These are phyloP conservation scores for Penaeus chinensis DNA, from an alignment of 1,140 invertebrate genomes.

Conservation along the genomic window DNA sequence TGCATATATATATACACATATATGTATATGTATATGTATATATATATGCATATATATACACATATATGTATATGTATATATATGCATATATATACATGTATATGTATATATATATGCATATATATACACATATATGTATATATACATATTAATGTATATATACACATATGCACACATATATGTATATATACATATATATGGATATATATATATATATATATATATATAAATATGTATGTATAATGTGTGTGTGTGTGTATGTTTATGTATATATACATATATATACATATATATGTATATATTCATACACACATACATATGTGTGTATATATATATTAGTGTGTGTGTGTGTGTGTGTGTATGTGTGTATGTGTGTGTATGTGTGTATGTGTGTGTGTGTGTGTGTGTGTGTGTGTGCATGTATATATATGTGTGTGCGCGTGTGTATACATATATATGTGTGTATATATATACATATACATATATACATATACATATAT, in stretches of 20 bases:
- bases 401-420: neutral
- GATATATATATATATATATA: slow-evolving; percentile 19
- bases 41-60: too few relatives aligned
- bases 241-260: neutral
- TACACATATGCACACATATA: slow-evolving; percentile 12
- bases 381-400: neutral
- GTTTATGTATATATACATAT: neutral
- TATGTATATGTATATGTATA: too few relatives aligned
- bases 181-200: slow-evolving; percentile 16
- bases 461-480: slow-evolving; percentile 3
- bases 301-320: slow-evolving; percentile 4
- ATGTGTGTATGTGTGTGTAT: neutral
- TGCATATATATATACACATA: too few relatives aligned
- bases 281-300: slow-evolving; percentile 19
- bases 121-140: too few relatives aligned
- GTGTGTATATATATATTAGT: slow-evolving; percentile 2
- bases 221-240: too few relatives aligned
- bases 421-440: too few relatives aligned
- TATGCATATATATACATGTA: too few relatives aligned
- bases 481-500: neutral
- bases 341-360: neutral
- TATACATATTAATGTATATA: neutral
- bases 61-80: too few relatives aligned
- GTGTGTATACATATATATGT: neutral
- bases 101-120: too few relatives aligned